These are phyloP conservation scores for Diglossa cyanea DNA, from an alignment of 2,797 vertebrate species.

Conservation along the genomic window DNA sequence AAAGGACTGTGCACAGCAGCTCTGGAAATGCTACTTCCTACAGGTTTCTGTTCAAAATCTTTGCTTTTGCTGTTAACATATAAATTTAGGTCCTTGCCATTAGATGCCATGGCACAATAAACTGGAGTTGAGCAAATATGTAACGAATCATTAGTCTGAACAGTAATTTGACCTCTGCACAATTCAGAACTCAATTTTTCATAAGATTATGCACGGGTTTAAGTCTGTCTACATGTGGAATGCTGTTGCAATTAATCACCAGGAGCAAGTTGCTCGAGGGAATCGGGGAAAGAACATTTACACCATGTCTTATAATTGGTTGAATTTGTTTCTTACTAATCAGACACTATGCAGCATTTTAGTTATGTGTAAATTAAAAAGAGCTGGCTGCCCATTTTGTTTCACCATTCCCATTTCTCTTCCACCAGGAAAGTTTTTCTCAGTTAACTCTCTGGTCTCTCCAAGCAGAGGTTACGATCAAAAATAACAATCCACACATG, in stretches of 20 bases:
- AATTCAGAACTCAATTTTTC: neutral
- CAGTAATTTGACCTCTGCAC: neutral
- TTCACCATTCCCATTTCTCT: neutral
- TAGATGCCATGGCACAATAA: neutral
- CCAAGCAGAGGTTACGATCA: neutral
- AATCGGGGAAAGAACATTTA: constrained; percentile 14
- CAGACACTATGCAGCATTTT: neutral
- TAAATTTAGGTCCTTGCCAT: neutral
- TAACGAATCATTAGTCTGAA: neutral
- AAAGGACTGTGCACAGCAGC: neutral
- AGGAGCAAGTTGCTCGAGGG: neutral
- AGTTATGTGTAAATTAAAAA: constrained; percentile 9
- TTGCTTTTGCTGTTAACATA: neutral
- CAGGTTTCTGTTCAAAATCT: neutral
- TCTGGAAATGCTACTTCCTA: neutral
- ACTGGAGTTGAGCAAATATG: neutral
- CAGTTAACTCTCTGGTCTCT: neutral
- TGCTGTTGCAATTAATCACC: neutral
- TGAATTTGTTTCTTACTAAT: constrained; percentile 37
- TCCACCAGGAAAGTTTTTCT: neutral
- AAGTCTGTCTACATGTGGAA: neutral
- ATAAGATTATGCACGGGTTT: neutral
- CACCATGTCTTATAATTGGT: constrained; percentile 18
- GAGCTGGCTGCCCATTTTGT: neutral
- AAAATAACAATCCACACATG: neutral